Evolutionary conservation across 2,113 vertebrate genomes (phyloP), one percentile per base, ranked within the genome.

Genomic region (Felis chaus): DNA sequence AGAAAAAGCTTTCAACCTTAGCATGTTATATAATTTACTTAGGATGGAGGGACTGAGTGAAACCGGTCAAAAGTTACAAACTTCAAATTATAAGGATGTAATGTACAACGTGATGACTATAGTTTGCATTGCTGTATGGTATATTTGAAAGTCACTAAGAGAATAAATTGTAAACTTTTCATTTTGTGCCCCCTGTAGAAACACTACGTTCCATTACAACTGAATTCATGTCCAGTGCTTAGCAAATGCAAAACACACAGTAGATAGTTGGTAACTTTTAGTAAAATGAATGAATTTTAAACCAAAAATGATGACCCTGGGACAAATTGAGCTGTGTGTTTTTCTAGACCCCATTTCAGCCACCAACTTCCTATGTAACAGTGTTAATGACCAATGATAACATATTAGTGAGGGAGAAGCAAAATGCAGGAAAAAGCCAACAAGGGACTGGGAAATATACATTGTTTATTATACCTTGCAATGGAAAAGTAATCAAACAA

Each of bases 21-120:
- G 76, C 15, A 6, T 25, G 15, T 19, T 36, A 25, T 48, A 19
- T 81, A n/a, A 65, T 11, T 90, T 74, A 65, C n/a, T 13, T 50
- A 25, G 73, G 31, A 16, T 61, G 69, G 7, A 57, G 41, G n/a
- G 23, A 53, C 12, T 79, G 57, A n/a, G 16, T 66, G 61, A 36
- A 53, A 18, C 57, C 21, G 23, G 6, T 53, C 73, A 39, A 79
- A 66, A 79, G 73, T 1, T 53, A 39, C 2, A 27, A 78, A 48
- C 5, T 25, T 18, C 73, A 0, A 8, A 15, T 48, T 48, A 48
- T 27, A 25, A n/a, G 88, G 39, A 27, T n/a, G 23, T 41, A 16
- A 4, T 0, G 39, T 5, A 13, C 39, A 13, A 23, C 31, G 19
- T 1, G 6, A 45, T 16, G 21, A n/a, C 13, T 27, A 1, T 1